Conservation (phyloP, 2,113 vertebrate species). For the Alligator mississippiensis region DNA sequence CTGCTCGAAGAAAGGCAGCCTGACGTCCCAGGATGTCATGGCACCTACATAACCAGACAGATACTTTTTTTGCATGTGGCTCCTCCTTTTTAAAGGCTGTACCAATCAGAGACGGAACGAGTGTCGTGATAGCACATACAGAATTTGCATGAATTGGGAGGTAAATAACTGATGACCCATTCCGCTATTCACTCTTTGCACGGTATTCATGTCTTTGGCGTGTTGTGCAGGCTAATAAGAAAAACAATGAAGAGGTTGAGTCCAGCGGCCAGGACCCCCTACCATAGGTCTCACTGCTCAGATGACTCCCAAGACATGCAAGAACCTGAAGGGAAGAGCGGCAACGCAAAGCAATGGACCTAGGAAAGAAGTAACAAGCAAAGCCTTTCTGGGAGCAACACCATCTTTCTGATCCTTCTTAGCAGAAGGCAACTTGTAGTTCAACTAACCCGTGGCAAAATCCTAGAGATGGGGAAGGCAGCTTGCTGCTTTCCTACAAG, state of each 20-base stretch:
- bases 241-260: neutral
- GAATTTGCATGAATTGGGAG: neutral
- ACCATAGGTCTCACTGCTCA: neutral
- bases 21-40: neutral
- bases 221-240: neutral
- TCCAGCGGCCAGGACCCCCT: neutral
- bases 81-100: neutral
- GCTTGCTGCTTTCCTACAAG: neutral
- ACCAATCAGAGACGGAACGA: neutral
- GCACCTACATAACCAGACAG: neutral
- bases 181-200: neutral
- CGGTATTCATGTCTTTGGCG: neutral
- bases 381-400: neutral
- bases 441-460: neutral
- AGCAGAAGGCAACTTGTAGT: neutral
- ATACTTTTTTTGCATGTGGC: neutral
- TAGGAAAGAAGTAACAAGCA: neutral
- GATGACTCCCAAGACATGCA: neutral
- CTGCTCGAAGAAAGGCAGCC: neutral
- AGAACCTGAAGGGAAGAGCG: neutral
- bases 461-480: neutral
- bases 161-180: neutral
- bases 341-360: neutral
- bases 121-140: neutral
- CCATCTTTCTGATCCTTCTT: neutral